These are phyloP conservation scores for Argentina silus DNA, from an alignment of 2,797 vertebrate genomes.

Conservation along the genomic window DNA sequence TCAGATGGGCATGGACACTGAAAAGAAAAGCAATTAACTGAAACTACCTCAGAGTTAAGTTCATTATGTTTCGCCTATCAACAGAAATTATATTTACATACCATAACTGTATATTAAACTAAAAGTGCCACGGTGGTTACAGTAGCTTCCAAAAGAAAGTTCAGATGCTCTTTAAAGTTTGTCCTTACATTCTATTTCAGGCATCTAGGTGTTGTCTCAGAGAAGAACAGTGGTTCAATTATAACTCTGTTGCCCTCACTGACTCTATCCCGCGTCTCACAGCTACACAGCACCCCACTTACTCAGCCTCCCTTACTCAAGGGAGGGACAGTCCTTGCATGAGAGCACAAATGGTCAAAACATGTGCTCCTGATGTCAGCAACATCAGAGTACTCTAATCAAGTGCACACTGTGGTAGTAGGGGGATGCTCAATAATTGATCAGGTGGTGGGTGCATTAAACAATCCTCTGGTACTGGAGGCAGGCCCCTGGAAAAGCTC, in stretches of 20 bases:
- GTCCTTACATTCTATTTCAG: not conserved
- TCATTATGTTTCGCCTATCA: no score
- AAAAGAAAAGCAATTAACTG: no score
- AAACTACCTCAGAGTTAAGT: no score
- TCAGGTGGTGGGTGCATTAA: no score
- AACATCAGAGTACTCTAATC: not conserved
- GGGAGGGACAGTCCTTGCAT: not conserved
- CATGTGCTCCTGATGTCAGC: conserved; percentile 11
- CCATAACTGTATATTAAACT: not conserved
- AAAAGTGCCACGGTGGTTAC: not conserved
- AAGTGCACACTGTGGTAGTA: no score
- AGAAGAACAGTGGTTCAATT: not conserved
- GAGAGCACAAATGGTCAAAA: not conserved
- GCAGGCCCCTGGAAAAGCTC: no score
- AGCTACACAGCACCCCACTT: not conserved
- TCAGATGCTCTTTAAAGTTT: not conserved
- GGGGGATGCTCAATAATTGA: no score
- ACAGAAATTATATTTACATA: no score
- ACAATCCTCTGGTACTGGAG: no score
- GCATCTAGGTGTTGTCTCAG: not conserved
- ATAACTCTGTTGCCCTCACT: not conserved
- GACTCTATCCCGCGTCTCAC: not conserved
- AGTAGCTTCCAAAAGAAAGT: not conserved
- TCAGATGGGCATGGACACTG: no score
- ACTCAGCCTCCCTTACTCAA: not conserved